Evolutionary conservation across 2,113 vertebrate species (phyloP), one percentile per base, ranked within the genome.

Genomic region (Eudyptes chrysolophus): DNA sequence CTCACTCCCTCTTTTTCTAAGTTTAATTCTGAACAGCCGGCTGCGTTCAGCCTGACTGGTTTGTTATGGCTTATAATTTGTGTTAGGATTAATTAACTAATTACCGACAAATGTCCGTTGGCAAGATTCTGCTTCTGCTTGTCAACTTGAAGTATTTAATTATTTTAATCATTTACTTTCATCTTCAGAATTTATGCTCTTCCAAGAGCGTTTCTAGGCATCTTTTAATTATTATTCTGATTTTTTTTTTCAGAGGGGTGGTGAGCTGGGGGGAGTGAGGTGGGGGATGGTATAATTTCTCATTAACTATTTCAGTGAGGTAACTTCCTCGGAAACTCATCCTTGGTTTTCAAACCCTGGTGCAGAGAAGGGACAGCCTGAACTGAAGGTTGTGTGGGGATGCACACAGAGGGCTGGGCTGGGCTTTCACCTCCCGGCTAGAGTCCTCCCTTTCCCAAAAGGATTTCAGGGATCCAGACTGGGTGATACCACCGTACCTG

Each of bases 91-190:
- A 99, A 99, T 99, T 99, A 99, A 99, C 99, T 99, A 99, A 99
- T 99, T 99, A 99, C 99, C 98, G 99, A 99, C 99, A 99, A 99
- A 99, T 99, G 99, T 99, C 99, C 99, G 98, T 99, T 99, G 99
- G 99, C 99, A 99, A 99, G 98, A 99, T 99, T 99, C 98, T 98
- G 98, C 99, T 99, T 98, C 98, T 98, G 99, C 99, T 99, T 99
- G 99, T 99, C 99, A 99, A 99, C 99, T 99, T 99, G 98, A 99
- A 99, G 99, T 99, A 99, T 99, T 99, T 99, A 99, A 99, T 99
- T 99, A 99, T 99, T 99, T 99, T 99, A 99, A 99, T 99, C 99
- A 99, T 99, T 99, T 99, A 99, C 99, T 99, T 99, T 99, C 99
- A 99, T 99, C 99, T 99, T 99, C 98, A 99, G 99, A 99, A 98